These are phyloP conservation scores for Diorhabda carinulata DNA, from an alignment of 1,140 invertebrate species.

Conservation along the genomic window DNA sequence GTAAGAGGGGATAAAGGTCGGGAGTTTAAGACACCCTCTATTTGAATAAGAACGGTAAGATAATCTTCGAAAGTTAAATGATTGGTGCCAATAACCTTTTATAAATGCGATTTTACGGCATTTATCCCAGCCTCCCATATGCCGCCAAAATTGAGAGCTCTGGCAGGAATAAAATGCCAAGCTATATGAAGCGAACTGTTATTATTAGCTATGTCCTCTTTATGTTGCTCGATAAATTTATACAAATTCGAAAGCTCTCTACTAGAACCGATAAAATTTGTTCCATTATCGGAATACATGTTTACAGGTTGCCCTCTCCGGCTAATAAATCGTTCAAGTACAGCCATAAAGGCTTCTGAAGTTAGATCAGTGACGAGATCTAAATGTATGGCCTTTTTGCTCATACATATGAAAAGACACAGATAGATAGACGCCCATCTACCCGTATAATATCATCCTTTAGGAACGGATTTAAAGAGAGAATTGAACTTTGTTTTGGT, in stretches of 20 bases:
- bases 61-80: conserved; percentile 40
- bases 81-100: conserved; percentile 24
- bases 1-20: conserved; percentile 25
- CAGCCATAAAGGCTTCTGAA: conserved; percentile 22
- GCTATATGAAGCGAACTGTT: conserved; percentile 7
- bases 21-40: conserved; percentile 32
- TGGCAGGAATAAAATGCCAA: conserved; percentile 46
- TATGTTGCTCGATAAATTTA: conserved; percentile 7
- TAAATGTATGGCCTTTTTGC: conserved; percentile 42
- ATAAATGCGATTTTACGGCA: conserved; percentile 24
- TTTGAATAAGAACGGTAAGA: conserved; percentile 31
- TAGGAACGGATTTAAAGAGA: conserved; percentile 17
- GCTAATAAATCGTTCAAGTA: conserved; percentile 16
- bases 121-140: conserved; percentile 41
- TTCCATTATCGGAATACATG: conserved; percentile 40
- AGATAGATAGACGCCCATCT: not conserved
- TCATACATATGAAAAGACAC: conserved; percentile 41
- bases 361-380: conserved; percentile 38
- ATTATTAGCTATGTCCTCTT: conserved; percentile 37
- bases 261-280: conserved; percentile 24
- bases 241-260: not conserved
- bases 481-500: conserved; percentile 18
- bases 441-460: conserved; percentile 6
- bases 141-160: conserved; percentile 41
- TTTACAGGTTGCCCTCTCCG: conserved; percentile 19